Evolutionary conservation across 2,888 invertebrate genomes (phyloP).

Genomic region (Thyatira batis): DNA sequence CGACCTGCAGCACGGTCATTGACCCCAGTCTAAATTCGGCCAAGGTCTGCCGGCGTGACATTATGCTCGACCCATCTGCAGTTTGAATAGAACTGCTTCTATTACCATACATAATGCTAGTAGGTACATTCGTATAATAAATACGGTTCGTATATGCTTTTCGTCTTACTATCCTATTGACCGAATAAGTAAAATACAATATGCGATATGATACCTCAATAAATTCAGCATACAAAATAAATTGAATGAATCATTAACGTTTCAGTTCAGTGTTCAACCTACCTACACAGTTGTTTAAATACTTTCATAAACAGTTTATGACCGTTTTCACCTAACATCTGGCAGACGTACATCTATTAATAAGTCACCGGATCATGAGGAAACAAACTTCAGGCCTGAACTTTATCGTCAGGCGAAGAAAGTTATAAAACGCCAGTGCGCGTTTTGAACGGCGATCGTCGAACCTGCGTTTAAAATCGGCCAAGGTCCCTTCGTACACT

Average conservation of each 20-base stretch:
- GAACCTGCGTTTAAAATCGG: conserved; percentile 78
- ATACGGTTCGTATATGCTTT: background rate
- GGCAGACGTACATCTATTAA: conserved; percentile 61
- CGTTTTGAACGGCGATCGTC: conserved; percentile 59
- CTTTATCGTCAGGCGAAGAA: conserved; percentile 71
- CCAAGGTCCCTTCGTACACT: conserved; percentile 73
- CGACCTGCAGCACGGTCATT: conserved; percentile 57
- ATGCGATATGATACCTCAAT: background rate
- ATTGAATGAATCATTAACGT: background rate
- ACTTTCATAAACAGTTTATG: conserved; percentile 55
- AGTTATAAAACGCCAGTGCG: conserved; percentile 65
- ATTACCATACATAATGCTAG: background rate
- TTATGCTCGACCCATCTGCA: conserved; percentile 29
- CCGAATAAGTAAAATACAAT: background rate
- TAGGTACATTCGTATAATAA: background rate
- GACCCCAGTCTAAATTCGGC: conserved; percentile 72
- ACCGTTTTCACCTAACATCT: conserved; percentile 59
- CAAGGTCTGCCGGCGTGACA: conserved; percentile 64
- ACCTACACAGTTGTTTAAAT: conserved; percentile 30
- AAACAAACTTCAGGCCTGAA: conserved; percentile 68
- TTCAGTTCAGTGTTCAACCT: background rate
- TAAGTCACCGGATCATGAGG: conserved; percentile 61
- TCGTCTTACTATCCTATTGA: background rate
- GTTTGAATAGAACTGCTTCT: background rate
- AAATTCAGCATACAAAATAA: background rate